These are phyloP conservation scores for Epistrophe grossulariae DNA, from an alignment of 2,888 invertebrate species.

Conservation along the genomic window DNA sequence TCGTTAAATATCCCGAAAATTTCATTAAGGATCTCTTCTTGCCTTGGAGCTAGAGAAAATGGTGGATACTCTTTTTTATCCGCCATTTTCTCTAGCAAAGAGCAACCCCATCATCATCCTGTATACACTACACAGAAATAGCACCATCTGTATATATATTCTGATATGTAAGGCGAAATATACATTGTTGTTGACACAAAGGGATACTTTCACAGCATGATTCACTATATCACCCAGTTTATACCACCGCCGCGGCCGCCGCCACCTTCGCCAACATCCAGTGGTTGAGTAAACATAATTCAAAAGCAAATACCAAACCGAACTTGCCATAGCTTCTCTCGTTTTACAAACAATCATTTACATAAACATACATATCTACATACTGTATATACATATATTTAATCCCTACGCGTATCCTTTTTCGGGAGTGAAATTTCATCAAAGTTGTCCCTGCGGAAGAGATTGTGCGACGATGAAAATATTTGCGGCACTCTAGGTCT, in stretches of 20 bases:
- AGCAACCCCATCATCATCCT: neutral
- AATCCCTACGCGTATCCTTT: constrained; percentile 16
- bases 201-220: constrained; percentile 35
- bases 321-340: constrained; percentile 28
- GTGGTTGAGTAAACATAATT: constrained; percentile 53
- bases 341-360: constrained; percentile 22
- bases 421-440: constrained; percentile 33
- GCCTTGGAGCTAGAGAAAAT: neutral
- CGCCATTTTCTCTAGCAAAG: too few relatives aligned
- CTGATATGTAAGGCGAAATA: neutral
- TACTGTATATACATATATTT: too few relatives aligned
- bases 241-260: neutral
- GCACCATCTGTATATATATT: constrained; percentile 9
- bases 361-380: neutral
- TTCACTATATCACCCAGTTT: neutral
- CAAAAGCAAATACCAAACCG: constrained; percentile 44
- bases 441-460: constrained; percentile 41
- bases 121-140: neutral
- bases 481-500: constrained; percentile 31
- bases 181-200: constrained; percentile 42
- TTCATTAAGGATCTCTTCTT: constrained; percentile 21
- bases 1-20: constrained; percentile 15
- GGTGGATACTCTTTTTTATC: too few relatives aligned
- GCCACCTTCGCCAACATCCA: constrained; percentile 9
- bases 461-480: constrained; percentile 32